Base-by-base conservation (phyloP, 1,140 invertebrate genomes). In the Leptonema lineaticorne region DNA sequence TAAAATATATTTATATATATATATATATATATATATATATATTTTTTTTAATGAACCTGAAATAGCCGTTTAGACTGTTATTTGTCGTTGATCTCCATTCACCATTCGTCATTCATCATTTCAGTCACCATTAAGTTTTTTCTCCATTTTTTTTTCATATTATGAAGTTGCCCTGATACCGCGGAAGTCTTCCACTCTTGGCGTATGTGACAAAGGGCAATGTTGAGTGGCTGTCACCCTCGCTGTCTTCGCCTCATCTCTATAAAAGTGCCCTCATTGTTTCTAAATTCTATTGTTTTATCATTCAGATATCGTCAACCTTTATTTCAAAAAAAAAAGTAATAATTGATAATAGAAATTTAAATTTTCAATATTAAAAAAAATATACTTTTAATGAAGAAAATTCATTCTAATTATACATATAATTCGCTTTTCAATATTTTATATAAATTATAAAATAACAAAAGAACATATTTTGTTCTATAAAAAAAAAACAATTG, bases 181-280 rank as follows among this genome's bases (percentile, higher is more conserved):
- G 30, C 57, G 62, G 62, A 64, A 64, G 62, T 64, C 33, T 62
- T 62, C 24, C 59, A 37, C 30, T 33, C 28, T 16, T 27, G 24
- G 8, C 56, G 8, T n/a, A 62, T 18, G 7, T 7, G 45, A 50
- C 33, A 46, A 41, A 64, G 62, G 22, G 62, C 24, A 27, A 24
- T 62, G 62, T 64, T 45, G 62, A 64, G 62, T 46, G 29, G 24
- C 45, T 50, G 62, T 64, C 62, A 64, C 62, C 50, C 46, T 41
- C 62, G 18, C 6, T 50, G 45, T 64, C 45, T 46, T 46, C 11
- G 45, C 20, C n/a, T 24, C 59, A 11, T 59, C 57, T 37, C 57
- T 16, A 37, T 59, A 30, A 27, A 62, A 26, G 62, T 27, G 14
- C 26, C 41, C 27, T 26, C 41, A 64, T 64, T 64, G 62, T 64